Evolutionary conservation across 2,888 invertebrate species (phyloP), one percentile per base, ranked within the genome.

Genomic region (Pollenia angustigena): DNA sequence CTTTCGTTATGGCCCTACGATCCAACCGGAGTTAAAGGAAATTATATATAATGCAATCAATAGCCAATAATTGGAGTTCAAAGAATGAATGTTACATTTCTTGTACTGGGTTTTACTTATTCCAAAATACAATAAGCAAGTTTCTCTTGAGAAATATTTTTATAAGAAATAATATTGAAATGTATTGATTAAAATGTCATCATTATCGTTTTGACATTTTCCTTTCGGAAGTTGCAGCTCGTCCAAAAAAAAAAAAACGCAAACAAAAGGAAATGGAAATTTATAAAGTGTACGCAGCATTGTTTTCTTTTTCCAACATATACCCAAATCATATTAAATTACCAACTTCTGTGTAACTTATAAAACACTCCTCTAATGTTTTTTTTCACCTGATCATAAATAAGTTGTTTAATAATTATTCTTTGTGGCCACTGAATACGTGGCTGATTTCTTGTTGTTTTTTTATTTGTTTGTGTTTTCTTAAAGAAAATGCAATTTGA

Each of bases 401-500:
- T 78, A 85, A 76, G 68, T 56, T 68, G 68, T 74, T 79, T 46
- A 62, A 75, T 66, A 72, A 78, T 76, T 71, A 83, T 52, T 54
- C 23, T 40, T 60, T 81, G 76, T 75, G 81, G 78, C 78, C 74
- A 78, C 48, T 42, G 32, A 32, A 32, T 32, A 40, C 52, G 14
- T n/a, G 40, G 11, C n/a, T 16, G 11, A 32, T 46, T n/a, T 50
- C 12, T 18, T 66, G n/a, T 32, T 11, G n/a, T n/a, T 32, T n/a
- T 32, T n/a, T 58, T 81, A 46, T 78, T 32, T 58, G 14, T 60
- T 40, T 69, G 46, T 62, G 64, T 58, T 18, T 16, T 48, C 42
- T 78, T 32, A 74, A 46, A 62, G 56, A 82, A 82, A 32, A 69
- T 82, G 85, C 69, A 79, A 85, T 79, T 64, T 69, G 79, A 85